Conservation (phyloP, 2,113 vertebrate species). For the Rhadina sibilatrix region DNA sequence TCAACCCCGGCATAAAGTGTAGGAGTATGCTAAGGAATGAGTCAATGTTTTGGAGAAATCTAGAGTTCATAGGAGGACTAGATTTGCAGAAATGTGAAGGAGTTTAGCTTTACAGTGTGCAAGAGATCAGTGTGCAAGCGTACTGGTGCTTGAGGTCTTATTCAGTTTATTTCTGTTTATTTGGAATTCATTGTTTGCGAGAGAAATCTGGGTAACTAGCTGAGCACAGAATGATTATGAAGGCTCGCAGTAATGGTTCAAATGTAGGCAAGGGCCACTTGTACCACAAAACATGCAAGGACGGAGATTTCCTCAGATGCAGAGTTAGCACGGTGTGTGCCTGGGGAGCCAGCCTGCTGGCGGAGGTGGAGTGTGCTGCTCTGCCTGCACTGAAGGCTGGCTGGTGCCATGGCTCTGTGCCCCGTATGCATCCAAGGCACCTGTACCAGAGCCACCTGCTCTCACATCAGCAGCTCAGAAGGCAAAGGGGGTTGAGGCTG, state of each 20-base stretch:
- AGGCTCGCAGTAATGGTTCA: accelerated
- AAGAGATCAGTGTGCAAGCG: background rate
- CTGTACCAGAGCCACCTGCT: background rate
- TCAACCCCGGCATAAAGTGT: background rate
- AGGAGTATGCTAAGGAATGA: background rate
- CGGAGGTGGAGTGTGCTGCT: background rate
- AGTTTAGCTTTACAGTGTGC: background rate
- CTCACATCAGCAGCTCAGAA: background rate
- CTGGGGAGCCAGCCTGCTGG: background rate
- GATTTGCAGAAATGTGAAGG: background rate
- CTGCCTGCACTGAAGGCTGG: background rate
- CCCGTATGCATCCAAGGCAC: accelerated
- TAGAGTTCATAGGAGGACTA: background rate
- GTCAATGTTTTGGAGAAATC: background rate
- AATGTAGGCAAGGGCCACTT: background rate
- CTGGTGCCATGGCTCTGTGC: background rate
- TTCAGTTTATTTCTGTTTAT: background rate
- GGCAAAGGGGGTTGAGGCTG: background rate
- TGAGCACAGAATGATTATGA: background rate
- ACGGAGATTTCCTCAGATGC: background rate
- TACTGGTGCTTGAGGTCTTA: background rate
- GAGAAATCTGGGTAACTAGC: background rate
- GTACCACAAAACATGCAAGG: background rate
- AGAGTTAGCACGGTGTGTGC: background rate
- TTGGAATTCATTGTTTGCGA: background rate